Evolutionary conservation across 2,888 invertebrate genomes (phyloP).

Genomic region (Andrena flavipes): DNA sequence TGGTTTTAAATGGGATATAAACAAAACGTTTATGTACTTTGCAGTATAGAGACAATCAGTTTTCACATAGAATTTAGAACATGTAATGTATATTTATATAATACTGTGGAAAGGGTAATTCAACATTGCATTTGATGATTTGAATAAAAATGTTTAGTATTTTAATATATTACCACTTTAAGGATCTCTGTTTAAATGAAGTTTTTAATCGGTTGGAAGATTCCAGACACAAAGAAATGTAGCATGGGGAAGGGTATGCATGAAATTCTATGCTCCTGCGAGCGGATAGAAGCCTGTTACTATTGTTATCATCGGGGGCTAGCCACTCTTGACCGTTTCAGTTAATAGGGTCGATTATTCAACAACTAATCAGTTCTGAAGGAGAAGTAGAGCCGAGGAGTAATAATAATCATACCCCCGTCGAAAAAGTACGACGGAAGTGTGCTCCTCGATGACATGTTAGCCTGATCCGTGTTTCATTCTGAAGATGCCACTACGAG

Average conservation of each 20-base stretch:
- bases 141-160: not conserved
- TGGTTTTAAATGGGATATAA: no score
- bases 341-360: conserved; percentile 71
- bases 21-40: not conserved
- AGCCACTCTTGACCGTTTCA: conserved; percentile 75
- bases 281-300: conserved; percentile 78
- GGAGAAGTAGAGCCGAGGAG: conserved; percentile 63
- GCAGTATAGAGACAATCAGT: not conserved
- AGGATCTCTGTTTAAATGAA: not conserved
- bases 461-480: conserved; percentile 82
- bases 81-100: not conserved
- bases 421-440: conserved; percentile 44
- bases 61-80: not conserved
- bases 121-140: not conserved
- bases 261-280: conserved; percentile 37
- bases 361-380: conserved; percentile 63
- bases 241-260: not conserved
- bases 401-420: conserved; percentile 64
- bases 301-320: conserved; percentile 82
- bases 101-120: not conserved
- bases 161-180: not conserved
- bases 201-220: not conserved
- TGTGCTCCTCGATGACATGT: conserved; percentile 67
- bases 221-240: not conserved
- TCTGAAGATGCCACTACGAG: conserved; percentile 82